Conservation (phyloP, 1,140 invertebrate genomes). For the Drosophila lowei region DNA sequence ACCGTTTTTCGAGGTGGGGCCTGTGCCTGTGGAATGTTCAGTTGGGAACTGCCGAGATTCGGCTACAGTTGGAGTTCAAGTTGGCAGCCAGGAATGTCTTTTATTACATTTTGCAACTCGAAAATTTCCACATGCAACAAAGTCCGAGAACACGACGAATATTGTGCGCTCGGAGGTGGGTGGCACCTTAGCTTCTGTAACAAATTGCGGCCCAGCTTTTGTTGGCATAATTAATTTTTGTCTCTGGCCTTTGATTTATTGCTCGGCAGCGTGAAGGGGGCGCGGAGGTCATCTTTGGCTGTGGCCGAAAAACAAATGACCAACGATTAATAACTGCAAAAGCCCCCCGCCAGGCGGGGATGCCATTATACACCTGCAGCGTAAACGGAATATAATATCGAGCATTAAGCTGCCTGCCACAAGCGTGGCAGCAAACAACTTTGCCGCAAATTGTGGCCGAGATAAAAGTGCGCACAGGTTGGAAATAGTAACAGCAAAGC, state of each 20-base stretch:
- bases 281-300: slow-evolving; percentile 35
- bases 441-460: slow-evolving; percentile 39
- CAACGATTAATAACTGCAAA: slow-evolving; percentile 37
- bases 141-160: slow-evolving; percentile 8
- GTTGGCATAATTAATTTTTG: slow-evolving; percentile 65
- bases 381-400: slow-evolving; percentile 40
- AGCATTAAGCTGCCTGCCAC: slow-evolving; percentile 49
- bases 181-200: slow-evolving; percentile 50
- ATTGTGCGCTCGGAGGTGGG: slow-evolving; percentile 7
- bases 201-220: slow-evolving; percentile 54
- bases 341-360: slow-evolving; percentile 36
- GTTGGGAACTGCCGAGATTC: not conserved
- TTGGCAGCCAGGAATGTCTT: slow-evolving; percentile 40
- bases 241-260: slow-evolving; percentile 63
- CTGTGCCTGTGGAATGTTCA: too few relatives aligned
- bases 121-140: slow-evolving; percentile 21
- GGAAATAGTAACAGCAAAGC: slow-evolving; percentile 56
- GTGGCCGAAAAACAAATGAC: slow-evolving; percentile 29
- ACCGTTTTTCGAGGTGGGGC: too few relatives aligned
- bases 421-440: slow-evolving; percentile 4
- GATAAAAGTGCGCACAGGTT: slow-evolving; percentile 61
- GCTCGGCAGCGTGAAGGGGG: slow-evolving; percentile 4
- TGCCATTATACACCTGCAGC: slow-evolving; percentile 53
- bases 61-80: slow-evolving; percentile 25
- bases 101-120: slow-evolving; percentile 48